Percentiles rank a stretch among this genome's conserved stretches.
Conservation (phyloP, 2,797 vertebrate genomes). For the Columba guinea region DNA sequence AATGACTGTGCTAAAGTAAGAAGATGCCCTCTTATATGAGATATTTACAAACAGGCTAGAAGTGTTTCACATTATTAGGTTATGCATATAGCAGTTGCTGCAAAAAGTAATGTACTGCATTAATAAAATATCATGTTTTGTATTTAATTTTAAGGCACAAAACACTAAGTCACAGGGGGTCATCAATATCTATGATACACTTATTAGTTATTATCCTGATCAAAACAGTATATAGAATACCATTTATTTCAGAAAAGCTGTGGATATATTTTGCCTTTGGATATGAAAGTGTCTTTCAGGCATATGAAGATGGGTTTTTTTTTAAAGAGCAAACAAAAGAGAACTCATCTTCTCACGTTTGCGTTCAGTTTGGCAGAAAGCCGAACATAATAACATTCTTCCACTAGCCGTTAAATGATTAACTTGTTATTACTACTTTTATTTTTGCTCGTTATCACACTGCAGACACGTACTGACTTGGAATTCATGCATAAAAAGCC, state of each 20-base stretch:
- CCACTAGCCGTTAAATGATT: background rate
- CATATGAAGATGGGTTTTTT: background rate
- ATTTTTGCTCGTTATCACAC: background rate
- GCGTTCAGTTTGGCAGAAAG: background rate
- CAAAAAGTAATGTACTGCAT: constrained; percentile 17
- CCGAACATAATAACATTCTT: background rate
- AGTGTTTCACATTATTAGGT: constrained; percentile 38
- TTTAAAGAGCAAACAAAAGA: background rate
- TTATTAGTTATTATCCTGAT: constrained; percentile 52
- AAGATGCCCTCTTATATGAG: constrained; percentile 40
- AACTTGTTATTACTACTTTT: background rate
- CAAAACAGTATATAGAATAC: background rate
- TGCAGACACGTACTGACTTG: background rate
- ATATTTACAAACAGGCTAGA: constrained; percentile 32
- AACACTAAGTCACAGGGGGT: constrained; percentile 54
- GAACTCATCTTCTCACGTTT: background rate
- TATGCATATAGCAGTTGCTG: constrained; percentile 40
- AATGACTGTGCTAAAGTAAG: constrained; percentile 38
- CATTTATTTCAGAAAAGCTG: background rate
- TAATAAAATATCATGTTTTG: constrained; percentile 58
- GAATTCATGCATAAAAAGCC: background rate
- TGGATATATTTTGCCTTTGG: background rate
- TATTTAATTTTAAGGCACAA: constrained; percentile 57
- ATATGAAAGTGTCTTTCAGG: background rate
- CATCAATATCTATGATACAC: constrained; percentile 44